phyloP scores from a whole-genome alignment of 1,140 invertebrate species.

The Heliothis subflexa region DNA sequence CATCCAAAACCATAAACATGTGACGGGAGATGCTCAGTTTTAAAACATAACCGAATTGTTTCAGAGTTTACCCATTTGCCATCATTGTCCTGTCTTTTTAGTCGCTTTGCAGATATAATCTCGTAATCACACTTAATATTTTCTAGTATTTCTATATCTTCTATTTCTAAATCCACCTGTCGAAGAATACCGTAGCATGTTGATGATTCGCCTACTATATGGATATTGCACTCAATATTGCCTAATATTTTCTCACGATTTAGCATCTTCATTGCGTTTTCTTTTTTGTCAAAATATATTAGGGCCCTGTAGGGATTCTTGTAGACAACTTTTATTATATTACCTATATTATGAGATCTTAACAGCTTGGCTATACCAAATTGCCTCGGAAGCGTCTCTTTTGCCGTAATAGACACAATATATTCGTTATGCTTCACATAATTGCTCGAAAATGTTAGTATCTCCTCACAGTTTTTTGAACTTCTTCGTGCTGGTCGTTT shows the following conservation, averaged over 20 bases:
- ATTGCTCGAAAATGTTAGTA: not conserved
- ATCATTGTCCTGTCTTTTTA: slow-evolving; percentile 1
- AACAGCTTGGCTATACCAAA: not conserved
- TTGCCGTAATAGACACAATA: not conserved
- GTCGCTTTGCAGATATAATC: not conserved
- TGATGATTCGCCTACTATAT: not conserved
- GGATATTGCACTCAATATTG: not conserved
- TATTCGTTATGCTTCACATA: not conserved
- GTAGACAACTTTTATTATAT: not conserved
- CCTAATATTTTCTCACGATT: not conserved
- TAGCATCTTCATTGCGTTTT: not conserved
- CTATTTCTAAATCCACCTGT: not conserved
- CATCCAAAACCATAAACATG: not conserved
- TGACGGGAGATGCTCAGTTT: not conserved
- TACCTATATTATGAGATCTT: not conserved
- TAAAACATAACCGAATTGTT: not conserved
- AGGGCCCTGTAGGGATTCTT: not conserved
- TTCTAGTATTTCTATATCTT: not conserved
- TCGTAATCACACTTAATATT: not conserved
- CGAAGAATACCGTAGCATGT: not conserved
- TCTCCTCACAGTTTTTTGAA: too few species aligned
- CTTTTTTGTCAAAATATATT: not conserved
- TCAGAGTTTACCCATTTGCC: not conserved
- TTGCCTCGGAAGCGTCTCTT: not conserved
- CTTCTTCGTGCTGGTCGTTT: not conserved